Evolutionary conservation across 2,113 vertebrate genomes (phyloP).

Genomic region (Pseudonaja textilis): DNA sequence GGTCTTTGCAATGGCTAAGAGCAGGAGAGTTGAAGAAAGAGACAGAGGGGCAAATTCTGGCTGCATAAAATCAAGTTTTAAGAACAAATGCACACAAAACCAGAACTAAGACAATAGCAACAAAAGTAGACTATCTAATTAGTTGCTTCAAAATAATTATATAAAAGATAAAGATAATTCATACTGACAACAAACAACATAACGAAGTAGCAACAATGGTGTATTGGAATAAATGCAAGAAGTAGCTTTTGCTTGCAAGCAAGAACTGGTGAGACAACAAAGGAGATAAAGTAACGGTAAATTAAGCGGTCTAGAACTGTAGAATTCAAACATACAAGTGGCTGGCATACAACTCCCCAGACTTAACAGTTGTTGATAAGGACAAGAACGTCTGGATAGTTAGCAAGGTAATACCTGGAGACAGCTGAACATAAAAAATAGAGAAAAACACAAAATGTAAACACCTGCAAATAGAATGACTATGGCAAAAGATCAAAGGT

Average conservation of each 20-base stretch:
- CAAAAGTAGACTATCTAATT: not conserved
- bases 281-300: not conserved
- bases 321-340: not conserved
- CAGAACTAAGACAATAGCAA: not conserved
- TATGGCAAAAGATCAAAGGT: not conserved
- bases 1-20: not conserved
- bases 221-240: not conserved
- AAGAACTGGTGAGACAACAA: not conserved
- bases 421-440: not conserved
- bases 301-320: not conserved
- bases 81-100: not conserved
- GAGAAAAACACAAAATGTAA: not conserved
- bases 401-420: not conserved
- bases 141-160: not conserved
- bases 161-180: not conserved
- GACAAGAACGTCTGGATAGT: not conserved
- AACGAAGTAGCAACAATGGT: not conserved
- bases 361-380: not conserved
- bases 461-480: not conserved
- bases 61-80: not conserved
- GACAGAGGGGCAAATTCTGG: not conserved
- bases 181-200: not conserved
- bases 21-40: not conserved
- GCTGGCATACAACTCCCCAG: not conserved
- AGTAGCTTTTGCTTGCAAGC: not conserved